A percentile compares a stretch with the other conserved stretches of the same genome.
These are phyloP conservation scores for Machimus atricapillus DNA, from an alignment of 2,888 invertebrate species.

Conservation along the genomic window DNA sequence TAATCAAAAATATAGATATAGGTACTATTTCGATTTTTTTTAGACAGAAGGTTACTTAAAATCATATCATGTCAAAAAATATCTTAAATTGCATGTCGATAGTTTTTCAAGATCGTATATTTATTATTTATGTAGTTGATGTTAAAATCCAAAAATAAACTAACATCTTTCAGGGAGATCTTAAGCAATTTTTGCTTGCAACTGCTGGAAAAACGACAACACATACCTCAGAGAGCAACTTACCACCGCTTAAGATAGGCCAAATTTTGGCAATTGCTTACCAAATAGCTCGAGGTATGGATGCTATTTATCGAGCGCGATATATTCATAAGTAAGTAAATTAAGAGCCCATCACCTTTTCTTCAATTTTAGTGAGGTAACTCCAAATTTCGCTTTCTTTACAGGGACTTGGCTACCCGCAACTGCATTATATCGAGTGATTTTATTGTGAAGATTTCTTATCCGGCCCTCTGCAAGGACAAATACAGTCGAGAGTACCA, in stretches of 20 bases:
- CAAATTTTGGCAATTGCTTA: constrained; percentile 74
- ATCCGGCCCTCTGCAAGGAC: constrained; percentile 80
- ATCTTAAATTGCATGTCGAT: no score
- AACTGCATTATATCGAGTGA: constrained; percentile 88
- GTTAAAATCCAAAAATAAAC: no score
- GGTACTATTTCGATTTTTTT: no score
- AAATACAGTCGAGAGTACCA: constrained; percentile 91
- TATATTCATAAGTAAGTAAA: constrained; percentile 77
- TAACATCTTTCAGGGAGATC: constrained; percentile 73
- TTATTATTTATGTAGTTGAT: no score
- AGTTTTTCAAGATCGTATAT: no score
- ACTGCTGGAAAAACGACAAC: constrained; percentile 59
- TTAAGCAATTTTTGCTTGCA: constrained; percentile 86
- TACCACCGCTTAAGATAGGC: constrained; percentile 70
- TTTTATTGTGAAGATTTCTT: constrained; percentile 80
- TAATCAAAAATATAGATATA: no score
- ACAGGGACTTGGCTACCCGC: constrained; percentile 85
- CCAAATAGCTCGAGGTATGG: constrained; percentile 84
- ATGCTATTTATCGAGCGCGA: constrained; percentile 76
- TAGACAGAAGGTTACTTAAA: no score
- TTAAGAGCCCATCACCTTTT: background rate
- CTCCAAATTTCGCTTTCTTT: constrained; percentile 58
- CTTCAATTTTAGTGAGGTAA: background rate
- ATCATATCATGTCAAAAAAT: no score
- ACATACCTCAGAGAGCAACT: constrained; percentile 54